Evolutionary conservation across 2,888 invertebrate species (phyloP).

Genomic region (Limenitis camilla): DNA sequence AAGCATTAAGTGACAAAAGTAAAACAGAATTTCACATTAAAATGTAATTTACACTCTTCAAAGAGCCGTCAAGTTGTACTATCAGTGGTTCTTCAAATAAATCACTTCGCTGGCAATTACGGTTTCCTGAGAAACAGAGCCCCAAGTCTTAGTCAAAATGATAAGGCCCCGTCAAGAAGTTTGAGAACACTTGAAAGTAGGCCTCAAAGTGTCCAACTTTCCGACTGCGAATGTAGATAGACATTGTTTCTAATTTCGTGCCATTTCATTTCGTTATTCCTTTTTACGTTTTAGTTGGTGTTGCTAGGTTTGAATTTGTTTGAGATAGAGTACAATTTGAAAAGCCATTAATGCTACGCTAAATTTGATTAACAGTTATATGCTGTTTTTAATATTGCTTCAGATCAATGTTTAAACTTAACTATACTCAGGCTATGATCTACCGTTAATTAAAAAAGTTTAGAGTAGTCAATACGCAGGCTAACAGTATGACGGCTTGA

Average conservation of each 20-base stretch:
- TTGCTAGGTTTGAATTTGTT: background rate
- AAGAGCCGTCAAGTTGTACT: conserved; percentile 22
- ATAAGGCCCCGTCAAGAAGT: conserved; percentile 28
- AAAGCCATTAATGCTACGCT: too few relatives aligned
- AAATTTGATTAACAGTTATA: too few relatives aligned
- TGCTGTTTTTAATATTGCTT: too few relatives aligned
- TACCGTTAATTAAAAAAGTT: too few relatives aligned
- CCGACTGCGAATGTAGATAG: conserved; percentile 15
- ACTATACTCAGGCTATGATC: too few relatives aligned
- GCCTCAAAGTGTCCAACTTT: conserved; percentile 19
- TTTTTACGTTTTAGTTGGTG: conserved; percentile 3
- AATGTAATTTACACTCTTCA: conserved; percentile 22
- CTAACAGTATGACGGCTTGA: too few relatives aligned
- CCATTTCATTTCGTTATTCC: conserved; percentile 9
- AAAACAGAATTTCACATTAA: conserved; percentile 16
- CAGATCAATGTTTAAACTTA: too few relatives aligned
- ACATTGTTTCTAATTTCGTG: conserved; percentile 14
- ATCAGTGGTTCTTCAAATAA: conserved; percentile 24
- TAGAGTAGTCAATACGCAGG: too few relatives aligned
- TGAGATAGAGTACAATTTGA: too few relatives aligned
- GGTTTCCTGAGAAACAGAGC: conserved; percentile 19
- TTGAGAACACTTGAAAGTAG: conserved; percentile 23
- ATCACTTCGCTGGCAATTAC: conserved; percentile 24
- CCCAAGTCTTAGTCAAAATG: conserved; percentile 21
- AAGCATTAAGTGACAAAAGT: conserved; percentile 7